Percentiles rank a stretch among this genome's conserved stretches.
phyloP scores from a whole-genome alignment of 2,113 vertebrate species.

The Rhombomys opimus region DNA sequence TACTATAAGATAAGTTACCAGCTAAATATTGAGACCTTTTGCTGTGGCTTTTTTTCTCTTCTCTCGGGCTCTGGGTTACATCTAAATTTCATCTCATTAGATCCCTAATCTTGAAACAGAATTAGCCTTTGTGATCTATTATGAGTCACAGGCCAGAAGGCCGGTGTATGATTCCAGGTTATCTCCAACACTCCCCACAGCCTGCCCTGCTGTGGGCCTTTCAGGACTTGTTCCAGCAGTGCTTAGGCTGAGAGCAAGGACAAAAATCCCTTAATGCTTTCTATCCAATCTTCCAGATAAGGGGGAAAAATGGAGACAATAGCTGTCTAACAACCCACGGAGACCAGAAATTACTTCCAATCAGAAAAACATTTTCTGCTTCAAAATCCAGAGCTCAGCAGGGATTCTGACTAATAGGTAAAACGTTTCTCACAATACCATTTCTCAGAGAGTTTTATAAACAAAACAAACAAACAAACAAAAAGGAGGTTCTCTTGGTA shows the following conservation, averaged over 20 bases:
- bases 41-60: neutral
- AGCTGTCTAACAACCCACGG: neutral
- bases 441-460: neutral
- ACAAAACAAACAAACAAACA: neutral
- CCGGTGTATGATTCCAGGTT: neutral
- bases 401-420: neutral
- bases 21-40: neutral
- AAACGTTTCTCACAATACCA: rapidly evolving
- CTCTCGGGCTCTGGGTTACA: neutral
- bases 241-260: neutral
- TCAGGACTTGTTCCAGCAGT: neutral
- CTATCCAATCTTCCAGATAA: neutral
- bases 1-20: neutral
- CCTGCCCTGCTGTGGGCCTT: neutral
- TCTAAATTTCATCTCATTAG: neutral
- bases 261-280: neutral
- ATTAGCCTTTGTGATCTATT: neutral
- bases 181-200: neutral
- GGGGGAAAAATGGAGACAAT: neutral
- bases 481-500: neutral
- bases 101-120: neutral
- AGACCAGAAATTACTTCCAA: constrained; percentile 25
- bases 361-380: neutral
- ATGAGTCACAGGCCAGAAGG: neutral
- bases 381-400: neutral